Evolutionary conservation across 2,113 vertebrate genomes (phyloP), one percentile per base, ranked within the genome.

Genomic region (Oncorhynchus tshawytscha): DNA sequence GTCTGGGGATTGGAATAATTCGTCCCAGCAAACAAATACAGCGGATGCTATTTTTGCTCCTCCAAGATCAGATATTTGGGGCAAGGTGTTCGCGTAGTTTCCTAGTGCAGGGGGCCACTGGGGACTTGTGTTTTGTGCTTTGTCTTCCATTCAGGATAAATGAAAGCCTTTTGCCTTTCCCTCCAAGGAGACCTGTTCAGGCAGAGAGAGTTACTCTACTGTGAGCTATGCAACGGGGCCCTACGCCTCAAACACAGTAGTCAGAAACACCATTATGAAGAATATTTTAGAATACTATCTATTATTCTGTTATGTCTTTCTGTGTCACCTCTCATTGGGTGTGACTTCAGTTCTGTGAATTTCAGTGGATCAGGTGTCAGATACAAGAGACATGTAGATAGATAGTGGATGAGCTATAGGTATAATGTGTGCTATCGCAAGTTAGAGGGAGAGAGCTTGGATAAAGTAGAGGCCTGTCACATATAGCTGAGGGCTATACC

Each of bases 51-150:
- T 92, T 91, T 91, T 91, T 90, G 86, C 90, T 84, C 74, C 87
- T 87, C 87, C 86, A 84, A 88, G 91, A 92, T 90, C 91, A 92
- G 88, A 83, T 92, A 92, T 92, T 92, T 91, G 88, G 91, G 91
- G 88, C 91, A 92, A 91, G 91, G 91, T 92, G 90, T 92, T 89
- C 76, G 78, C 76, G 79, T 83, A 79, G 88, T 84, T 91, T 91
- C 88, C 89, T 90, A 64, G 60, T 87, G 59, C n/a, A 22, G 87
- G 87, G 84, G 87, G 74, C 90, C 88, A 88, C 88, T 2, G 72
- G 90, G 89, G 89, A 91, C 76, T 78, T 29, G 9, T 85, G 87
- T 91, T 90, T 85, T 84, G 51, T 54, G 87, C 86, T 89, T 88
- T 81, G 78, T 90, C 89, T 91, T 85, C 85, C 65, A 84, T 89